phyloP scores from a whole-genome alignment of 1,140 invertebrate genomes.

The Anoplophora glabripennis region DNA sequence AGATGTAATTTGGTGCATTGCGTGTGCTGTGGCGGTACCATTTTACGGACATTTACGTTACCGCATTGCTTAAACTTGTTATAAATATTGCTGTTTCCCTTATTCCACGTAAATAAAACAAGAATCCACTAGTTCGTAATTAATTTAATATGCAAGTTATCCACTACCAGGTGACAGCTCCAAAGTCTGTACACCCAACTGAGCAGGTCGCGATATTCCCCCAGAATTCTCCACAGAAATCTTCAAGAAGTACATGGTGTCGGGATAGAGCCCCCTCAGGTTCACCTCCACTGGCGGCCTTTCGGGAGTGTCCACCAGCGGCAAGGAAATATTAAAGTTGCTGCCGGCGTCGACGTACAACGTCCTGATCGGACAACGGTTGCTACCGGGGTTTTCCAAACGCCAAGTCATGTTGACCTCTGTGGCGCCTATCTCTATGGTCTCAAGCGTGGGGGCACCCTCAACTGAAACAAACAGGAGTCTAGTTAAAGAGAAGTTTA shows the following conservation, averaged over 20 bases:
- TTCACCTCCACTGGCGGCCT: constrained; percentile 1
- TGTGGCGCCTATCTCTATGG: background rate
- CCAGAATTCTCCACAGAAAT: constrained; percentile 7
- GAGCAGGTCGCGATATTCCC: background rate
- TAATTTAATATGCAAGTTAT: too few relatives aligned
- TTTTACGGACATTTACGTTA: too few relatives aligned
- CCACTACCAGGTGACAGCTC: too few relatives aligned
- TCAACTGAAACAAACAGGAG: constrained; percentile 7
- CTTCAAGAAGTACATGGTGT: constrained; percentile 3
- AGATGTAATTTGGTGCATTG: too few relatives aligned
- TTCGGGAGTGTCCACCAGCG: background rate
- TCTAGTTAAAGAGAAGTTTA: constrained; percentile 7
- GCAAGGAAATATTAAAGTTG: background rate
- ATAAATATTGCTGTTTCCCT: too few relatives aligned
- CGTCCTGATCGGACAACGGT: background rate
- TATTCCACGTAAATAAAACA: too few relatives aligned
- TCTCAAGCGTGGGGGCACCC: background rate
- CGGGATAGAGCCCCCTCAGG: background rate
- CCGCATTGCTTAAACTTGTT: too few relatives aligned
- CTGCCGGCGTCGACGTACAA: background rate
- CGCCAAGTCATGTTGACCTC: background rate
- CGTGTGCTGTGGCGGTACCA: too few relatives aligned
- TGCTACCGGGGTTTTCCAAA: background rate
- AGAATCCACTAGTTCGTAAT: too few relatives aligned
- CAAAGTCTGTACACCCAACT: too few relatives aligned